These are phyloP conservation scores for Orussus abietinus DNA, from an alignment of 1,140 invertebrate species.

Conservation along the genomic window DNA sequence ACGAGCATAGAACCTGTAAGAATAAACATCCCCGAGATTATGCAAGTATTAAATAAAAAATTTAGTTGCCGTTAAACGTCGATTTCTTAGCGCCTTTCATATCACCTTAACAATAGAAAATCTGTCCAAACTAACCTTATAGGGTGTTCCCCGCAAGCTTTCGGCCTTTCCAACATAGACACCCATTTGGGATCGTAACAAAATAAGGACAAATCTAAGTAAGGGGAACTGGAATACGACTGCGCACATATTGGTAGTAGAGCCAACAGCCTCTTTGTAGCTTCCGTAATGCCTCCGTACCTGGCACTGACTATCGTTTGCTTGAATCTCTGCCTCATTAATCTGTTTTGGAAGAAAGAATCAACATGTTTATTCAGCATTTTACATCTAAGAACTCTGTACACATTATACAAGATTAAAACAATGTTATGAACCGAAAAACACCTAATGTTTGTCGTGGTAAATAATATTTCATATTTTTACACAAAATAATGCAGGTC, in stretches of 20 bases:
- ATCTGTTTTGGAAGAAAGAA: slow-evolving; percentile 24
- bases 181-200: slow-evolving; percentile 97
- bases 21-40: slow-evolving; percentile 17
- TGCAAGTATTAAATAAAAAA: slow-evolving; percentile 2
- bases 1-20: slow-evolving; percentile 80
- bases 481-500: not conserved
- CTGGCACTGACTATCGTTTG: slow-evolving; percentile 84
- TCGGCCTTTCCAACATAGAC: slow-evolving; percentile 91
- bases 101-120: slow-evolving; percentile 7
- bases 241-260: slow-evolving; percentile 94
- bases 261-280: slow-evolving; percentile 83
- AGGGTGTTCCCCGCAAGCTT: slow-evolving; percentile 89
- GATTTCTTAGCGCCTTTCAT: slow-evolving; percentile 2
- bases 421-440: too few relatives aligned
- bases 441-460: too few relatives aligned
- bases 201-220: slow-evolving; percentile 88
- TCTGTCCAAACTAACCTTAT: slow-evolving; percentile 73
- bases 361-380: too few relatives aligned
- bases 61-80: not conserved
- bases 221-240: slow-evolving; percentile 89
- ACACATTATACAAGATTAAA: too few relatives aligned
- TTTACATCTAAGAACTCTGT: too few relatives aligned
- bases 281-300: slow-evolving; percentile 80
- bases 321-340: slow-evolving; percentile 67
- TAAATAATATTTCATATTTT: not conserved